Conservation (phyloP, 2,113 vertebrate genomes). For the Mormyrus iriodes region DNA sequence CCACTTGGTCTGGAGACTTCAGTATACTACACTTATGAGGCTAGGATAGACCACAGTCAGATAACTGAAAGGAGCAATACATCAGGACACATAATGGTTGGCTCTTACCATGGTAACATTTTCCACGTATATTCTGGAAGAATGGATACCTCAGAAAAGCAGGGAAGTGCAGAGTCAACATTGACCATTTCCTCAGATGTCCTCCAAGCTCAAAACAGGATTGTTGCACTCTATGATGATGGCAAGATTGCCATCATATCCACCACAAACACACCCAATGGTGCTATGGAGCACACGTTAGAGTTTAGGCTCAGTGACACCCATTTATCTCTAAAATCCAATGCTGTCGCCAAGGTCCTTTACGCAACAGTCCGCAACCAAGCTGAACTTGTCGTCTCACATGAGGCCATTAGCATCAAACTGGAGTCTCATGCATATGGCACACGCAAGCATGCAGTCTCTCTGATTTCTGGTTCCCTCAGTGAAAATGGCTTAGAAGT, state of each 20-base stretch:
- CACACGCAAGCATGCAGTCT: constrained; percentile 54
- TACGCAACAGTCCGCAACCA: constrained; percentile 60
- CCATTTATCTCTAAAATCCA: constrained; percentile 65
- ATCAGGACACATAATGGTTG: constrained; percentile 59
- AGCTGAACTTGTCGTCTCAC: constrained; percentile 64
- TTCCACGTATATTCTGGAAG: constrained; percentile 58
- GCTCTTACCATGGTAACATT: constrained; percentile 57
- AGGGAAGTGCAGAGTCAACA: constrained; percentile 62
- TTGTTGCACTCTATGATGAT: constrained; percentile 57
- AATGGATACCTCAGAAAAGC: constrained; percentile 49
- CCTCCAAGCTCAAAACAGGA: constrained; percentile 64
- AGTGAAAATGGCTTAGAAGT: constrained; percentile 70
- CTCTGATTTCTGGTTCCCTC: constrained; percentile 66
- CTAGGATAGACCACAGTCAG: fast-evolving
- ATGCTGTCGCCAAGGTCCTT: constrained; percentile 64
- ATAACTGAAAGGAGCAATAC: constrained; percentile 36
- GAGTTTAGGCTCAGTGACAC: constrained; percentile 68
- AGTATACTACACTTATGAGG: constrained; percentile 34
- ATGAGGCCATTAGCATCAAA: constrained; percentile 58
- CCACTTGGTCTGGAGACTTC: constrained; percentile 67
- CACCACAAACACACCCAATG: constrained; percentile 63
- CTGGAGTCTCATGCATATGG: constrained; percentile 70
- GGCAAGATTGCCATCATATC: constrained; percentile 61
- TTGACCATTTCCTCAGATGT: constrained; percentile 68
- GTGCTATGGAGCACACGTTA: constrained; percentile 68